Conservation (phyloP, 2,888 invertebrate species). For the Eurois occulta region DNA sequence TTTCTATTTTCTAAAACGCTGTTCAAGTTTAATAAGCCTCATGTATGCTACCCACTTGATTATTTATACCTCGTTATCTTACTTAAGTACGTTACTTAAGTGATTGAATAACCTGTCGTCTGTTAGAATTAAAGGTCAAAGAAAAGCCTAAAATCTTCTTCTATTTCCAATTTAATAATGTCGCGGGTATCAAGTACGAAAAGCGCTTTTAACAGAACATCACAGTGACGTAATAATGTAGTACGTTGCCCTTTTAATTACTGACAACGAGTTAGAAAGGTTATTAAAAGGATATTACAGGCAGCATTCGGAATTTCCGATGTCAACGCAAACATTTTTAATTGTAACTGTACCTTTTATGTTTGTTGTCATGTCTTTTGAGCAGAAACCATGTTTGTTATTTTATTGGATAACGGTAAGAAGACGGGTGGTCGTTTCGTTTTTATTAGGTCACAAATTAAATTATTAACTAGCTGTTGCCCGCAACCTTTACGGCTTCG, state of each 20-base stretch:
- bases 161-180: constrained; percentile 21
- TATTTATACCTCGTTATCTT: constrained; percentile 20
- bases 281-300: constrained; percentile 29
- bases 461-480: too few relatives aligned
- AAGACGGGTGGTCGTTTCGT: neutral
- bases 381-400: neutral
- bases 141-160: constrained; percentile 11
- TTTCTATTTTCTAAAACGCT: constrained; percentile 4
- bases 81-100: neutral
- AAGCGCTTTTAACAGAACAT: constrained; percentile 23
- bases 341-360: neutral
- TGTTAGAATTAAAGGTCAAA: constrained; percentile 28
- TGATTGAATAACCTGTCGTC: constrained; percentile 18
- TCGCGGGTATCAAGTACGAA: constrained; percentile 14
- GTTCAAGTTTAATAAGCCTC: constrained; percentile 20
- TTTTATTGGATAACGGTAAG: neutral
- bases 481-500: too few relatives aligned
- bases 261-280: constrained; percentile 34
- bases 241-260: constrained; percentile 31
- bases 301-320: constrained; percentile 13
- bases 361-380: neutral
- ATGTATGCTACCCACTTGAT: constrained; percentile 15
- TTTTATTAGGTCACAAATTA: neutral
- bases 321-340: constrained; percentile 28
- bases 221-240: constrained; percentile 15